Conservation (phyloP, 2,113 vertebrate genomes). For the Cottus gobio region DNA sequence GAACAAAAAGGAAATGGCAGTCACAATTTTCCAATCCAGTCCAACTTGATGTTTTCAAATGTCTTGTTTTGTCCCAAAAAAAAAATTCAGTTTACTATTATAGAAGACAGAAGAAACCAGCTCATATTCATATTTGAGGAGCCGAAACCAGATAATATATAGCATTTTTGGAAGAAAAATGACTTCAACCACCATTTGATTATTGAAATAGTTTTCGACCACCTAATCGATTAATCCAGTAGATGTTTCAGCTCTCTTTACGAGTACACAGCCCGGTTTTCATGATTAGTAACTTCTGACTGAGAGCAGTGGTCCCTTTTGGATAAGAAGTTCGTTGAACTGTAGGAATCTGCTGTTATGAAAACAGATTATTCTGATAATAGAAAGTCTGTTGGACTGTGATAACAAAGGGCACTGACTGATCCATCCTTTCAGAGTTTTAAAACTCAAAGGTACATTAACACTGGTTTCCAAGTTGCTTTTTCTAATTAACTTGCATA, state of each 20-base stretch:
- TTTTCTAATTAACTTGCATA: neutral
- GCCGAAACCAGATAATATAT: neutral
- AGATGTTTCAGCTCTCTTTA: neutral
- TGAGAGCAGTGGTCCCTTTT: neutral
- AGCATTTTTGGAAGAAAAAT: neutral
- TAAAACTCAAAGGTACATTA: neutral
- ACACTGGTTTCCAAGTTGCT: neutral
- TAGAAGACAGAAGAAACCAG: neutral
- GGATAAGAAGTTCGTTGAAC: slow-evolving; percentile 25
- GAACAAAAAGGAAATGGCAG: neutral
- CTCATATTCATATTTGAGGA: neutral
- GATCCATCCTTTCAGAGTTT: neutral
- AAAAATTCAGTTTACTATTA: neutral
- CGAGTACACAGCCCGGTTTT: neutral
- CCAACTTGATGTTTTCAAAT: neutral
- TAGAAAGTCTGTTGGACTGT: slow-evolving; percentile 31
- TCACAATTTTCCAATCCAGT: neutral
- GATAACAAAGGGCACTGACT: slow-evolving; percentile 56
- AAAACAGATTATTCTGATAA: slow-evolving; percentile 51
- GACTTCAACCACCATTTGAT: neutral
- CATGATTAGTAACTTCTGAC: neutral
- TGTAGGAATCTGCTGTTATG: slow-evolving; percentile 32
- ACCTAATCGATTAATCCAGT: neutral
- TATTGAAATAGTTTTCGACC: neutral
- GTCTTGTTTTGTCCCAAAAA: neutral